Percentiles rank a stretch among this genome's conserved stretches.
Conservation (phyloP, 1,140 invertebrate species). For the Harlomillsia oculata region DNA sequence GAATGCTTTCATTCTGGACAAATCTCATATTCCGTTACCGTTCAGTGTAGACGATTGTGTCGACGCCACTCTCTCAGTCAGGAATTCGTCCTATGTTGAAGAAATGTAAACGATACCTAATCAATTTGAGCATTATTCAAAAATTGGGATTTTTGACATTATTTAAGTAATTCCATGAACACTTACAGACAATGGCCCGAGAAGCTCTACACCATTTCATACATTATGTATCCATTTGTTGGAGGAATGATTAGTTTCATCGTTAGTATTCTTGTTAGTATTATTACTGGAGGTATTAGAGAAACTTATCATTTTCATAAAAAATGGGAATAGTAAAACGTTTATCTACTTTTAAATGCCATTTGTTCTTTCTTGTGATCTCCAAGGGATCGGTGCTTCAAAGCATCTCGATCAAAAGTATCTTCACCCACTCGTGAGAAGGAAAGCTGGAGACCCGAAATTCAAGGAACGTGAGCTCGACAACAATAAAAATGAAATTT, state of each 20-base stretch:
- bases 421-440: constrained; percentile 22
- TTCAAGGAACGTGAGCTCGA: not conserved
- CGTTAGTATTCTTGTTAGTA: constrained; percentile 21
- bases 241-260: constrained; percentile 30
- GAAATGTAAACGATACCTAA: constrained; percentile 6
- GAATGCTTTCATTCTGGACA: constrained; percentile 25
- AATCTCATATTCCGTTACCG: constrained; percentile 28
- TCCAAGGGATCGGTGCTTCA: constrained; percentile 8
- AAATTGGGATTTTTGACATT: no score
- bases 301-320: not conserved
- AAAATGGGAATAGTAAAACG: not conserved
- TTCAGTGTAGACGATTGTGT: constrained; percentile 22
- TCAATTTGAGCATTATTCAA: not conserved
- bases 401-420: constrained; percentile 20
- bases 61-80: not conserved
- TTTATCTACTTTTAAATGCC: not conserved
- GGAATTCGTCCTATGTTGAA: not conserved
- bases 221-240: constrained; percentile 33
- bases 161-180: not conserved
- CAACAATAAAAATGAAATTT: not conserved
- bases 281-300: constrained; percentile 27
- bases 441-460: constrained; percentile 2
- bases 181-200: constrained; percentile 31
- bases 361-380: constrained; percentile 2
- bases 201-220: constrained; percentile 34